Base-by-base conservation (phyloP, 2,888 invertebrate species). In the Leistus spinibarbis region DNA sequence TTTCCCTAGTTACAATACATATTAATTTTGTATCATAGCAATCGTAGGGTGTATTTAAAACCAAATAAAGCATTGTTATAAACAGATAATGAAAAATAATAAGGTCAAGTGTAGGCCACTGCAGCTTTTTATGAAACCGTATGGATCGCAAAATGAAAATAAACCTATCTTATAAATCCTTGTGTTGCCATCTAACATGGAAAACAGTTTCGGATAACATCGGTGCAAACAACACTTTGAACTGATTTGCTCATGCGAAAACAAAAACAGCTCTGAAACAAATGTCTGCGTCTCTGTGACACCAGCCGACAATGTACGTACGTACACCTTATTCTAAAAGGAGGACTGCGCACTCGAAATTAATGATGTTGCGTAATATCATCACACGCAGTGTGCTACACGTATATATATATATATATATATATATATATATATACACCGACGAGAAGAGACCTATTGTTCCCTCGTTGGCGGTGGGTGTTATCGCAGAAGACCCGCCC, bases 161-260 rank as follows among this genome's bases (percentile, higher is more conserved):
- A n/a, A n/a, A n/a, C n/a, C n/a, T n/a, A n/a, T n/a, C n/a, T n/a
- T n/a, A n/a, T n/a, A n/a, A n/a, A n/a, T n/a, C n/a, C n/a, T n/a
- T n/a, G n/a, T n/a, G n/a, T n/a, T n/a, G n/a, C n/a, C n/a, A n/a
- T n/a, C n/a, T n/a, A n/a, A n/a, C n/a, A n/a, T n/a, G n/a, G n/a
- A n/a, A n/a, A n/a, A n/a, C n/a, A n/a, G n/a, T n/a, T n/a, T n/a
- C n/a, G n/a, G n/a, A n/a, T n/a, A n/a, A n/a, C n/a, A n/a, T n/a
- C n/a, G n/a, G n/a, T n/a, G n/a, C n/a, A n/a, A n/a, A n/a, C n/a
- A 54, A 70, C 63, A 71, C 71, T 71, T 71, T 71, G 72, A 72
- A 72, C 65, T 66, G 65, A 66, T 72, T 72, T 24, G 19, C 56
- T 72, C 65, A 72, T 66, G 65, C 57, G 27, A 66, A 72, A 72